A percentile compares a stretch with the other conserved stretches of the same genome.
Evolutionary conservation across 2,113 vertebrate species (phyloP).

Genomic region (Chrysochloris asiatica): DNA sequence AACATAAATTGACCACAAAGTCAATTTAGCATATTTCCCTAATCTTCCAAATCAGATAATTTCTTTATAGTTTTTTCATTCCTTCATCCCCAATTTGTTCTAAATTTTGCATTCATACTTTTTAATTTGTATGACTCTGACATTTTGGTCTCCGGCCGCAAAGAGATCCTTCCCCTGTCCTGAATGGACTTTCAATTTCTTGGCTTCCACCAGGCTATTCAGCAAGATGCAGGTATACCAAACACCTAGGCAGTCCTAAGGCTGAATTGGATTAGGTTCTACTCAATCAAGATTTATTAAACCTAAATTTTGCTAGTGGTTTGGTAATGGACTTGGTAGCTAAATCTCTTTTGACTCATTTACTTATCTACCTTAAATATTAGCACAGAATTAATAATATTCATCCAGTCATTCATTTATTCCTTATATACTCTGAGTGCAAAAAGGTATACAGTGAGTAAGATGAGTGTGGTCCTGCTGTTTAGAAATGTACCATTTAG

Average conservation of each 20-base stretch:
- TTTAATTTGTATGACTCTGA: neutral
- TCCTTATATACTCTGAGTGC: neutral
- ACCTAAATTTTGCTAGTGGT: neutral
- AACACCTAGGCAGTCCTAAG: neutral
- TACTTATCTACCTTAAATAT: neutral
- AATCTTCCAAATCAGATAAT: neutral
- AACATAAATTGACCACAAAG: conserved; percentile 5
- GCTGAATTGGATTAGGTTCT: neutral
- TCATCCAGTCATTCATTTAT: neutral
- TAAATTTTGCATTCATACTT: neutral
- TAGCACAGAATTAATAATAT: neutral
- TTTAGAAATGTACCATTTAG: neutral
- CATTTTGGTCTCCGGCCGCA: neutral
- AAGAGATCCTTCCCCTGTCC: neutral
- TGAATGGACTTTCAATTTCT: neutral
- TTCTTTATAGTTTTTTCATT: neutral
- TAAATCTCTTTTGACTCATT: neutral
- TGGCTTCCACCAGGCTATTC: neutral
- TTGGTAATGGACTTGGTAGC: neutral
- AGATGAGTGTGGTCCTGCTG: neutral
- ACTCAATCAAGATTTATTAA: neutral
- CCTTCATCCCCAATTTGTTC: neutral
- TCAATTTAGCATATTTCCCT: neutral
- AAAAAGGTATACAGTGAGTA: neutral
- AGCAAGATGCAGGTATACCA: neutral